These are phyloP conservation scores for Spea hammondii DNA, from an alignment of 2,797 vertebrate genomes.

Conservation along the genomic window DNA sequence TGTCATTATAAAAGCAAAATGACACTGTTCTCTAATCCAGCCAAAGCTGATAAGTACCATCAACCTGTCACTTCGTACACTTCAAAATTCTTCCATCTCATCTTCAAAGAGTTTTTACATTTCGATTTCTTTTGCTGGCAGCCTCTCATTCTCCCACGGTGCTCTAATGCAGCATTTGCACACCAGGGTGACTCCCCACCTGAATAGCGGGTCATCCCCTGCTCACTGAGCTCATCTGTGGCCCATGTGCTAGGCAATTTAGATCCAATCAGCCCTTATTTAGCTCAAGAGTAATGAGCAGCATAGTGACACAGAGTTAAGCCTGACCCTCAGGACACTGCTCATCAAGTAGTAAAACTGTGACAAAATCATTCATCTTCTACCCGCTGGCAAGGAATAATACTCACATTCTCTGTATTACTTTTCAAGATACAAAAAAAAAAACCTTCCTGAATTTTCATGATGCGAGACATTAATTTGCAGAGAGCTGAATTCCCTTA, in stretches of 20 bases:
- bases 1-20: slow-evolving; percentile 79
- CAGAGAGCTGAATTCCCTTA: slow-evolving; percentile 82
- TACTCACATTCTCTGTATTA: slow-evolving; percentile 82
- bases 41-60: slow-evolving; percentile 83
- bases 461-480: slow-evolving; percentile 85
- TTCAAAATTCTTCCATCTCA: slow-evolving; percentile 80
- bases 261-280: slow-evolving; percentile 87
- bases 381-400: slow-evolving; percentile 86
- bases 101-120: slow-evolving; percentile 85
- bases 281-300: slow-evolving; percentile 88
- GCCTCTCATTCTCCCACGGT: slow-evolving; percentile 80
- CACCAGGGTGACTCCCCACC: slow-evolving; percentile 81
- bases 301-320: slow-evolving; percentile 86
- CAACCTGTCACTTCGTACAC: slow-evolving; percentile 83
- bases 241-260: slow-evolving; percentile 84
- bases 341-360: slow-evolving; percentile 86
- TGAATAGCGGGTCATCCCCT: slow-evolving; percentile 84
- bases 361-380: slow-evolving; percentile 87
- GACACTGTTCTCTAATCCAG: slow-evolving; percentile 82
- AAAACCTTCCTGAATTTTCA: slow-evolving; percentile 81
- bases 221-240: slow-evolving; percentile 82
- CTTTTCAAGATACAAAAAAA: slow-evolving; percentile 74
- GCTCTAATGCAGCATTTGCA: slow-evolving; percentile 82
- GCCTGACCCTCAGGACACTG: slow-evolving; percentile 85
- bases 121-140: slow-evolving; percentile 83